Evolutionary conservation across 64 coral and sea anemone genomes (phyloP), one percentile per base, ranked within the genome.

Genomic region (Pachyseris speciosa): DNA sequence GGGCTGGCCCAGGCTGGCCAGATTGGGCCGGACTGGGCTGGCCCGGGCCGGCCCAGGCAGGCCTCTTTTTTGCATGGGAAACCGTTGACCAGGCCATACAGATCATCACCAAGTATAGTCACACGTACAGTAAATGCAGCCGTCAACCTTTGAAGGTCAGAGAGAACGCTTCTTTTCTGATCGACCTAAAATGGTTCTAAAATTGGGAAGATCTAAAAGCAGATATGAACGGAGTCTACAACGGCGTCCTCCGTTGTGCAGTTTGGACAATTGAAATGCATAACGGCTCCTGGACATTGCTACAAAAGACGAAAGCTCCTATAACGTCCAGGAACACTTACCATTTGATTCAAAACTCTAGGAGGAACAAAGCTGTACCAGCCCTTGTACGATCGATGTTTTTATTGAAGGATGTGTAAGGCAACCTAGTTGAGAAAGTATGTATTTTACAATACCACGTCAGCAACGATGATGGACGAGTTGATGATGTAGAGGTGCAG

Each of bases 141-240:
- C 5, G 24, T 1, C 70, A 88, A 44, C 86, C 86, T 41, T 41
- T 88, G 27, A 88, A 75, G 26, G 86, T 77, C 8, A 1, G 70
- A n/a, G n/a, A n/a, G n/a, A n/a, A n/a, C n/a, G n/a, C n/a, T n/a
- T n/a, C n/a, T n/a, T n/a, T n/a, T n/a, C 33, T 76, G 8, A n/a
- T 88, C 7, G 63, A 81, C 16, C 49, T 90, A 2, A 66, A 47
- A 2, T 12, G 64, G 12, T 69, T 68, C 9, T 1, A 30, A 5
- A 3, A 90, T 27, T 90, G 88, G 88, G 88, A 90, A 81, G 88
- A 81, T 55, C 33, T 81, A 11, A n/a, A n/a, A n/a, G n/a, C n/a
- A n/a, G n/a, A n/a, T n/a, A n/a, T n/a, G n/a, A n/a, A n/a, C n/a
- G n/a, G 81, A 90, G 88, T 90, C 4, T 90, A 90, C 64, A 69